These are phyloP conservation scores for Rostratula benghalensis DNA, from an alignment of 2,113 vertebrate genomes.

Conservation along the genomic window DNA sequence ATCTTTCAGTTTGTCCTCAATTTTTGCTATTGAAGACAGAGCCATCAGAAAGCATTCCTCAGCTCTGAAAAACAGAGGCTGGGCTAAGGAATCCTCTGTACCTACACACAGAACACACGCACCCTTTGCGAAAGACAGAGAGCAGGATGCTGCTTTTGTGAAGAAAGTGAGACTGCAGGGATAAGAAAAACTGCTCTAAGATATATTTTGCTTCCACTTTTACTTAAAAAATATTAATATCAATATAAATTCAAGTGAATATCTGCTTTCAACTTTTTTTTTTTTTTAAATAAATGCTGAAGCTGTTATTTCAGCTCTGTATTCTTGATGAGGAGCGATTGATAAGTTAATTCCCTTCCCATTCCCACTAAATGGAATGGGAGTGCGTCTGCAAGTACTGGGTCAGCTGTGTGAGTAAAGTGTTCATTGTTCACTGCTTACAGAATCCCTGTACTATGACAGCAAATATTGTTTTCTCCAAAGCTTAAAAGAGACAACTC, in stretches of 20 bases:
- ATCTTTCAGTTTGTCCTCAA: background rate
- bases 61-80: background rate
- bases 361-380: background rate
- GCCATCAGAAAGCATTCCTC: background rate
- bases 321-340: background rate
- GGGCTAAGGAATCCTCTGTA: background rate
- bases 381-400: background rate
- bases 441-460: background rate
- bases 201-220: background rate
- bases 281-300: background rate
- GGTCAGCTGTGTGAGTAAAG: background rate
- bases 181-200: background rate
- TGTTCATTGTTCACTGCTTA: background rate
- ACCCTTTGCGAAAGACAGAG: background rate
- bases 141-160: background rate
- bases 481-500: background rate
- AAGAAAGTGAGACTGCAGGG: background rate
- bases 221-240: background rate
- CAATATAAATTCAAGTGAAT: background rate
- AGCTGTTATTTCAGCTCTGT: background rate
- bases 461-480: conserved; percentile 29
- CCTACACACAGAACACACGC: background rate
- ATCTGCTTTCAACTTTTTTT: background rate
- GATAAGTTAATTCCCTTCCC: conserved; percentile 13
- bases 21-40: background rate